phyloP scores from a whole-genome alignment of 2,797 vertebrate genomes.

The Halcyon leucocephala region DNA sequence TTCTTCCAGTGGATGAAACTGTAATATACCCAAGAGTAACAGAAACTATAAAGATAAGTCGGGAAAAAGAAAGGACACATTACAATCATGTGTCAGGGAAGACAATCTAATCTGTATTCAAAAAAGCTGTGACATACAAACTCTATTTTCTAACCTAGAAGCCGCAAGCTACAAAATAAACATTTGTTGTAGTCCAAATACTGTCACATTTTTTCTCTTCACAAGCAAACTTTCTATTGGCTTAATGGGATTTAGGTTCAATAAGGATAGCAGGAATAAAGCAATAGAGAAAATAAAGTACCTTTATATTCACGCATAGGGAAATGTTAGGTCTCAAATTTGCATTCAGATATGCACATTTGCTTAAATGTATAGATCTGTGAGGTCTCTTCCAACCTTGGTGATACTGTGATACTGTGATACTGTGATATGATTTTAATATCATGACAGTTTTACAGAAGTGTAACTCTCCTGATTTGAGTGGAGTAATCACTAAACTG shows the following conservation, averaged over 20 bases:
- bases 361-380: neutral
- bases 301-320: neutral
- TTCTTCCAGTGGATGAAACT: neutral
- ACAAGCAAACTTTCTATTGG: neutral
- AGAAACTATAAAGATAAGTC: neutral
- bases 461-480: neutral
- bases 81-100: neutral
- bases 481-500: neutral
- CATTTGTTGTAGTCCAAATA: neutral
- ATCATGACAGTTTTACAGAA: neutral
- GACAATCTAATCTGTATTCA: neutral
- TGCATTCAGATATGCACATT: neutral
- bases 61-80: neutral
- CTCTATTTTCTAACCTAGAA: neutral
- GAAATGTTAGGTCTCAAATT: rapidly evolving
- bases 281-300: neutral
- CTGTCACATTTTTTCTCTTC: neutral
- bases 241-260: neutral
- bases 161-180: neutral
- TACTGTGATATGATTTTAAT: neutral
- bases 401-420: no score
- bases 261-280: neutral
- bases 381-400: no score
- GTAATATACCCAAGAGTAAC: neutral
- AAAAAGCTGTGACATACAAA: neutral